These are phyloP conservation scores for Peromyscus aztecus DNA, from an alignment of 2,797 vertebrate species.

Conservation along the genomic window DNA sequence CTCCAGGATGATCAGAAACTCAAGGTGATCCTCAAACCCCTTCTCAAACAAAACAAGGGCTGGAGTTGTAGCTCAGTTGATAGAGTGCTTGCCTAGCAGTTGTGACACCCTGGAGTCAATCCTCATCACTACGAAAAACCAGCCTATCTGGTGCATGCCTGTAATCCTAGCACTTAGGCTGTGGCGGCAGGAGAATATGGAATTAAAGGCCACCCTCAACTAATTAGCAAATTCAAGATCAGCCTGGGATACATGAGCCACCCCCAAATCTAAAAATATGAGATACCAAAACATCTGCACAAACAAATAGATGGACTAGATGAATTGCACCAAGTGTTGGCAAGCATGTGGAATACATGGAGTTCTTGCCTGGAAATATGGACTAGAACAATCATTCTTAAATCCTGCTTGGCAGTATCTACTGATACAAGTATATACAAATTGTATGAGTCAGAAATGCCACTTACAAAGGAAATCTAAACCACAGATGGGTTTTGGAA, in stretches of 20 bases:
- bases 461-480: not conserved
- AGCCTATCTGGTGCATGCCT: not conserved
- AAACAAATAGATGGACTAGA: not conserved
- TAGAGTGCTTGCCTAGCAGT: not conserved
- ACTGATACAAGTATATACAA: not conserved
- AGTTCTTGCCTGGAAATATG: not conserved
- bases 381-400: not conserved
- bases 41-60: not conserved
- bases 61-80: not conserved
- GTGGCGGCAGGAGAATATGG: not conserved
- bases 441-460: not conserved
- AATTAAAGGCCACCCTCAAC: not conserved
- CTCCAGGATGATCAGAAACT: not conserved
- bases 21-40: not conserved
- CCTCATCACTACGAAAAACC: not conserved
- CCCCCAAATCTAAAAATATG: not conserved
- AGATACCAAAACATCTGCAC: not conserved
- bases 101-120: not conserved
- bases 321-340: not conserved
- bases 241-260: not conserved
- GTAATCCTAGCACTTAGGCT: not conserved
- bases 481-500: not conserved
- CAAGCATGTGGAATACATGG: not conserved
- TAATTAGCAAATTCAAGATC: not conserved
- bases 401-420: not conserved